Evolutionary conservation across 1,140 invertebrate genomes (phyloP), one percentile per base, ranked within the genome.

Genomic region (Heliconius nattereri): DNA sequence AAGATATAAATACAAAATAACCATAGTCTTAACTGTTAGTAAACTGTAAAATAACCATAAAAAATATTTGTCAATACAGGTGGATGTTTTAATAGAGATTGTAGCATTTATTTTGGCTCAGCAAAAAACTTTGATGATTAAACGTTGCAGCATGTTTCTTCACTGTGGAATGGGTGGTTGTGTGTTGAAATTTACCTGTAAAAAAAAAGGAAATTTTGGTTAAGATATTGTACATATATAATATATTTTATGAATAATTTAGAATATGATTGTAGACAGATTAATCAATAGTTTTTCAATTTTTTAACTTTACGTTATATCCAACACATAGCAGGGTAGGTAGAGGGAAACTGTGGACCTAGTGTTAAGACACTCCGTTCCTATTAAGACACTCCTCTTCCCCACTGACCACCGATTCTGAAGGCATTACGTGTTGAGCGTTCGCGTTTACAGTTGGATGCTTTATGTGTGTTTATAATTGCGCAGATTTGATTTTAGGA

Each of bases 111-210:
- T 29, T 66, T 29, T 26, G 60, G 60, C 6, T 11, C 60, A 66
- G 26, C 23, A 66, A 66, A 66, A 66, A 66, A 66, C 26, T 26
- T 11, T 29, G 60, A 66, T 26, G 60, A 29, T 66, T 26, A 29
- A 66, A 1, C 60, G 60, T 66, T 66, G 60, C 60, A 3, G 60
- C 60, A 66, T 16, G 13, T 66, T 66, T 66, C 60, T 66, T 66
- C 23, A 66, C 60, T 29, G 60, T 29, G 26, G 32, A 35, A 3
- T 23, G 26, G 60, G 29, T 66, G 57, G 9, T 23, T 29, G 26
- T 26, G 26, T 66, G 26, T 66, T 66, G 60, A 29, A 66, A 66
- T 66, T 66, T 66, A 66, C 60, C 60, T 66, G 60, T 66, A 29
- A 29, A 29, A 26, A 54, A 23, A 26, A 16, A 66, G 23, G 13